Evolutionary conservation across 2,113 vertebrate genomes (phyloP), one percentile per base, ranked within the genome.

Genomic region (Hucho hucho): DNA sequence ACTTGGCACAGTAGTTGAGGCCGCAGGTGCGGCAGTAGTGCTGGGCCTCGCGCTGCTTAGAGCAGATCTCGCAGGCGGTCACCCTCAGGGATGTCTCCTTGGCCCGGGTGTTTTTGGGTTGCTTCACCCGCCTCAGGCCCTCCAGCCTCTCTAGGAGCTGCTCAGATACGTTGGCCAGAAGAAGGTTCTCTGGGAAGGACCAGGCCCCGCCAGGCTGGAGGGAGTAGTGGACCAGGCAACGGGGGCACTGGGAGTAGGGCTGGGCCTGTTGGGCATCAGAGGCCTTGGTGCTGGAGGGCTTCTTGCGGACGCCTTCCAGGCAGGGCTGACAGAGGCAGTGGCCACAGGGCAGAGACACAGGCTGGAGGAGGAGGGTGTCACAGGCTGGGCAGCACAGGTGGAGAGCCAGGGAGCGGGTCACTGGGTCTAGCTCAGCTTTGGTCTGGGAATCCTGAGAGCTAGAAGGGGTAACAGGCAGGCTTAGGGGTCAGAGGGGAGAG

Each of bases 381-480:
- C 91, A 92, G 59, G 79, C 3, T 18, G 90, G 91, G 66, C 90
- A 92, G 13, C 74, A 70, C 18, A 91, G 87, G 4, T 91, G 89
- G 16, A 43, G 29, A 25, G n/a, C 37, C 28, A 74, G 61, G 25
- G 63, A 46, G 4, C 43, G 24, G 11, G 14, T 16, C 18, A 26
- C 1, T 1, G 6, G 11, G 22, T 25, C 49, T 24, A 25, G n/a
- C 49, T 25, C 46, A 14, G 9, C 5, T n/a, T 24, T 56, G 6
- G 14, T 28, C 47, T 28, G 12, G 22, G 6, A 20, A 20, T 29
- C 70, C 25, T 26, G 18, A 6, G 67, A 4, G 67, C 67, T n/a
- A 32, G 67, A n/a, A n/a, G 18, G 37, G 20, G 29, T 47, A 43
- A 43, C 37, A 43, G 37, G 37, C 37, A 43, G 37, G 37, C 37